A percentile compares a stretch with the other conserved stretches of the same genome.
These are phyloP conservation scores for Caenorhabditis imperialis DNA, from an alignment of 2,888 invertebrate genomes.

Conservation along the genomic window DNA sequence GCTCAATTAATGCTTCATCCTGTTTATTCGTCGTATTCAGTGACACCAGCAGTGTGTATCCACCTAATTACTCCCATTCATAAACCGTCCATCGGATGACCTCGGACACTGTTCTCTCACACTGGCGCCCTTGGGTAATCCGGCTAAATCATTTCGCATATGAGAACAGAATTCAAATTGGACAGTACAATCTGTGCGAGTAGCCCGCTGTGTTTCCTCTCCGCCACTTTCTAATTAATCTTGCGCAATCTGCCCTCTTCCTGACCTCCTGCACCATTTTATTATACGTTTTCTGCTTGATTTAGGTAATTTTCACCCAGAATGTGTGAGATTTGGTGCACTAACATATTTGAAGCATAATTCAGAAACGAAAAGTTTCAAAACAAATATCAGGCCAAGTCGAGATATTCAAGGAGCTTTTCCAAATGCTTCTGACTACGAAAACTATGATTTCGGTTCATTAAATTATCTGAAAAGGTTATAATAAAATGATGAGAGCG, in stretches of 20 bases:
- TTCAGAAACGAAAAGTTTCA: no score
- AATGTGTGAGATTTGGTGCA: no score
- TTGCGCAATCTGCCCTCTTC: slow-evolving; percentile 21
- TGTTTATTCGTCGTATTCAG: slow-evolving; percentile 40
- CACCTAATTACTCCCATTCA: slow-evolving; percentile 50
- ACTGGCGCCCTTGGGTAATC: slow-evolving; percentile 30
- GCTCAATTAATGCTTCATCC: slow-evolving; percentile 31
- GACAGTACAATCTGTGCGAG: slow-evolving; percentile 15
- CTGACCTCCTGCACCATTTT: slow-evolving; percentile 4
- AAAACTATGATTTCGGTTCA: no score
- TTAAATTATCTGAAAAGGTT: no score
- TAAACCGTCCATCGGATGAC: slow-evolving; percentile 30
- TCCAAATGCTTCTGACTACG: no score
- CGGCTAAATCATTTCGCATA: slow-evolving; percentile 37
- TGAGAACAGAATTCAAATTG: slow-evolving; percentile 23
- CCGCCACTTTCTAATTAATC: slow-evolving; percentile 44
- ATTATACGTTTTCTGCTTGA: no score
- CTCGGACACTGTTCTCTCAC: slow-evolving; percentile 21
- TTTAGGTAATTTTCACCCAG: no score
- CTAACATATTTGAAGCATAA: no score
- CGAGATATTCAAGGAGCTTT: no score
- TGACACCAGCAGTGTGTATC: slow-evolving; percentile 33
- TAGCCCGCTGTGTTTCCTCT: background rate
- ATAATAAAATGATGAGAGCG: no score
- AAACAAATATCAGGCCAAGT: no score